Evolutionary conservation across 92 coral and sea anemone genomes (phyloP).

Genomic region (Siderastrea siderea): DNA sequence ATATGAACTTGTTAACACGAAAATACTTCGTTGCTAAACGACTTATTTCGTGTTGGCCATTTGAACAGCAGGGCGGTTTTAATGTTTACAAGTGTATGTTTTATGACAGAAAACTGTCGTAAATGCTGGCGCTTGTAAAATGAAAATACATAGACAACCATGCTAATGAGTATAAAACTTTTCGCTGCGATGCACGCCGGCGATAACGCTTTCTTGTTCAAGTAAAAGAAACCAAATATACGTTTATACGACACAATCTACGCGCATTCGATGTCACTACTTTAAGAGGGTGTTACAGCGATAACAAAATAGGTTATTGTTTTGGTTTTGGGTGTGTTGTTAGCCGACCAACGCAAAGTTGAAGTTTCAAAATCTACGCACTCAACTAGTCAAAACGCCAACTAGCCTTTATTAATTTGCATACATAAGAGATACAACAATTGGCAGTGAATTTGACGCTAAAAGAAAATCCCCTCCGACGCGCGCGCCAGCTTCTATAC

Average conservation of each 20-base stretch:
- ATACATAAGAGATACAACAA: neutral
- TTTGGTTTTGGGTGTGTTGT: neutral
- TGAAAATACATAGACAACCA: neutral
- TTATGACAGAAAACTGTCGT: neutral
- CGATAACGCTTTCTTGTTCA: too few relatives aligned
- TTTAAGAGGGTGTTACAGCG: neutral
- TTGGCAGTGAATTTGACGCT: neutral
- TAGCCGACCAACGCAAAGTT: conserved; percentile 2
- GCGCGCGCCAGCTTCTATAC: neutral
- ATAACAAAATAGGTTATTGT: neutral
- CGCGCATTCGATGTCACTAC: neutral
- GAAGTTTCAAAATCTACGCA: conserved; percentile 3
- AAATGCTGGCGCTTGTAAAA: neutral
- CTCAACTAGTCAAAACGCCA: conserved; percentile 29
- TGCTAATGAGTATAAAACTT: neutral
- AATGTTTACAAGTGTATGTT: neutral
- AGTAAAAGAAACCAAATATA: too few relatives aligned
- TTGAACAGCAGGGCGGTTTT: neutral
- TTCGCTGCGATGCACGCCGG: too few relatives aligned
- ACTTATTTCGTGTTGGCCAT: neutral
- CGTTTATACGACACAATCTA: too few relatives aligned
- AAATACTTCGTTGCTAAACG: conserved; percentile 13
- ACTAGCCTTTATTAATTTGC: conserved; percentile 33
- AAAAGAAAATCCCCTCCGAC: neutral
- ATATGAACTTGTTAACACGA: neutral